A percentile compares a stretch with the other conserved stretches of the same genome.
Conservation (phyloP, 2,113 vertebrate genomes). For the Nothocercus julius region DNA sequence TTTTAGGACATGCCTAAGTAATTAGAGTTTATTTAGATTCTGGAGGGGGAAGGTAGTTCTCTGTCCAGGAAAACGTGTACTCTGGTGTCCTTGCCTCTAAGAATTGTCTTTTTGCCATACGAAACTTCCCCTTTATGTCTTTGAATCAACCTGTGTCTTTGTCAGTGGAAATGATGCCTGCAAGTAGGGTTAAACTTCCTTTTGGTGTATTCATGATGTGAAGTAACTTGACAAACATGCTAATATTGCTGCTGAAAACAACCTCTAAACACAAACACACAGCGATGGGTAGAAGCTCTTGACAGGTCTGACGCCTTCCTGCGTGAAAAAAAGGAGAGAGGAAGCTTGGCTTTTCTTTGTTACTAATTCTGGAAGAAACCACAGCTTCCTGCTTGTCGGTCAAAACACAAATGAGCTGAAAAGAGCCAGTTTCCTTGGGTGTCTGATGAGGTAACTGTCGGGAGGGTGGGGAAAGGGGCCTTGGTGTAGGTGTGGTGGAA, state of each 20-base stretch:
- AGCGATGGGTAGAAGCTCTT: not conserved
- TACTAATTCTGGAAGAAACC: not conserved
- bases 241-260: accelerated
- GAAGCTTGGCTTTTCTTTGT: not conserved
- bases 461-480: not conserved
- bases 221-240: not conserved
- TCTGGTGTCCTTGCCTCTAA: not conserved
- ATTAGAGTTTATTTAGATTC: not conserved
- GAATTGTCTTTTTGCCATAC: not conserved
- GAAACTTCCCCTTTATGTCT: accelerated
- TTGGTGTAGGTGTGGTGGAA: not conserved
- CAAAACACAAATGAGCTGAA: accelerated
- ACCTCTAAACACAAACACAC: not conserved
- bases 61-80: not conserved
- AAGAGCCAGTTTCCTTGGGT: accelerated
- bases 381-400: not conserved
- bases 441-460: not conserved
- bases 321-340: not conserved
- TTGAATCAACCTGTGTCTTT: not conserved
- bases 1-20: not conserved
- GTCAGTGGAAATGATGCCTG: accelerated
- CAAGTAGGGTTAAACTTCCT: accelerated
- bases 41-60: not conserved
- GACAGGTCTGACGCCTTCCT: not conserved
- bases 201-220: not conserved